Evolutionary conservation across 1,140 invertebrate species (phyloP), one percentile per base, ranked within the genome.

Genomic region (Rhopalosiphum padi): DNA sequence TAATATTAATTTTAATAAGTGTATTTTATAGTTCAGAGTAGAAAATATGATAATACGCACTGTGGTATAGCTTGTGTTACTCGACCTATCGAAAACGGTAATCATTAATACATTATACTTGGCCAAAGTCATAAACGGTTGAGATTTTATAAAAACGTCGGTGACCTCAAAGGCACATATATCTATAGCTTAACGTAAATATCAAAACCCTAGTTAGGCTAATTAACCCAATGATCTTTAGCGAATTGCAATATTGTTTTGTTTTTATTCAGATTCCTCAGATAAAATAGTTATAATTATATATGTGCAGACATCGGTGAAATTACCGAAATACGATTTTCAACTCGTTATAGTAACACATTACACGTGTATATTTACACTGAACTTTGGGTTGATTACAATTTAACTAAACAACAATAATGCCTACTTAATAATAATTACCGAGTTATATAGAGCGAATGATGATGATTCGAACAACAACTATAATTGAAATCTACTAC

Each of bases 221-320:
- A 87, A 87, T 87, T 87, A 87, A 87, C 86, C 86, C 35, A 51
- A 51, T 48, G 46, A 87, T n/a, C 86, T 48, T 87, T n/a, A n/a
- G 11, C 48, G 30, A 41, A 41, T 25, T 41, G 2, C 83, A 48
- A 87, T 41, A 41, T 86, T 86, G 41, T 86, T n/a, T 48, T 48
- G 85, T 87, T 87, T 86, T 87, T 21, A 18, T 87, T 11, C 3
- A 46, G 43, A 87, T 87, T 46, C 30, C 18, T 87, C 11, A n/a
- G 85, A 46, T 87, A 30, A 25, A 6, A 48, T 18, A n/a, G 25
- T 46, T 87, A 87, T 37, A n/a, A 43, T 41, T 85, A 41, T 41
- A 41, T 41, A 23, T 46, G 15, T 46, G 25, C 11, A 48, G 25
- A 48, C 43, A 46, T 87, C 21, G 30, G 48, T 15, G 30, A 21